Percentiles rank a stretch among this genome's conserved stretches.
Evolutionary conservation across 2,888 invertebrate species (phyloP).

Genomic region (Dolomedes plantarius): DNA sequence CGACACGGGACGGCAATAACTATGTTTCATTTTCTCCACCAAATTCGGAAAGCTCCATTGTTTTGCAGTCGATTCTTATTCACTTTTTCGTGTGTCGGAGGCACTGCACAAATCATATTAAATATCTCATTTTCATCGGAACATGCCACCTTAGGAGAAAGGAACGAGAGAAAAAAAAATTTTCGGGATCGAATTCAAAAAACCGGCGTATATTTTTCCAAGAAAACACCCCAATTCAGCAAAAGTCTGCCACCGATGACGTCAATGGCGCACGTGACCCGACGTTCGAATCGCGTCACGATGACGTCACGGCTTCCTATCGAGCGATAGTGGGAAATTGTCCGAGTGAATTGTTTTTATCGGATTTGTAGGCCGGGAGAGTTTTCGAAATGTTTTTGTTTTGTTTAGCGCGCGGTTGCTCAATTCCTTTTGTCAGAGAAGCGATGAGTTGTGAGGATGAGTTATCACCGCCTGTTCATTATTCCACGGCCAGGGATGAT

Average conservation of each 20-base stretch:
- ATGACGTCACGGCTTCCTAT: slow-evolving; percentile 62
- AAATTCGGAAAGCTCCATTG: too few relatives aligned
- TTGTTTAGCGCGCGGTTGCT: not conserved
- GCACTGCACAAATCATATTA: too few relatives aligned
- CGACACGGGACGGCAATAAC: too few relatives aligned
- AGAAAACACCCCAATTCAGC: slow-evolving; percentile 12
- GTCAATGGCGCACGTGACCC: slow-evolving; percentile 51
- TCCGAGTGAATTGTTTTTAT: slow-evolving; percentile 9
- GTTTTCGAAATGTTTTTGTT: not conserved
- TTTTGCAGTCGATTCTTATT: too few relatives aligned
- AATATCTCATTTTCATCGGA: not conserved
- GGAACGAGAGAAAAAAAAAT: not conserved
- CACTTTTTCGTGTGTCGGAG: too few relatives aligned
- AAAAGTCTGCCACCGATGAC: slow-evolving; percentile 29
- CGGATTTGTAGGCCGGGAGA: not conserved
- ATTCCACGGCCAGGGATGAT: too few relatives aligned
- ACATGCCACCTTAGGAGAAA: not conserved
- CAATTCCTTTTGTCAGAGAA: not conserved
- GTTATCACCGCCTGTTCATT: too few relatives aligned
- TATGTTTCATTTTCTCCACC: too few relatives aligned
- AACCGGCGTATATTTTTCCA: not conserved
- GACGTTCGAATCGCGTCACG: slow-evolving; percentile 41
- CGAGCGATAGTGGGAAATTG: slow-evolving; percentile 27
- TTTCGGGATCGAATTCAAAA: not conserved
- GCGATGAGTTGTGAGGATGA: too few relatives aligned